These are phyloP conservation scores for Apaloderma vittatum DNA, from an alignment of 2,113 vertebrate species.

Conservation along the genomic window DNA sequence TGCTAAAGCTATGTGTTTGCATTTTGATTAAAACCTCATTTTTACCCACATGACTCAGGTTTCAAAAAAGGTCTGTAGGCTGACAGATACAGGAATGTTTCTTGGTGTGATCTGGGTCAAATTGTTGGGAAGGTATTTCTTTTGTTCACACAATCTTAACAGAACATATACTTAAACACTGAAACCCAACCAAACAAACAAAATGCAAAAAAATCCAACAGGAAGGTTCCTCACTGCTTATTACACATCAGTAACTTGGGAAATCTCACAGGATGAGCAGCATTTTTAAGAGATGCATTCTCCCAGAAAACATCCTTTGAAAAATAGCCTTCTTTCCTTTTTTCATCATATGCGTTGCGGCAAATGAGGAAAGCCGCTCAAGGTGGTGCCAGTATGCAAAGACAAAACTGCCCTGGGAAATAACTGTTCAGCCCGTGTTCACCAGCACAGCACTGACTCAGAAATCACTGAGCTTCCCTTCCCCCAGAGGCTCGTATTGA, in stretches of 20 bases:
- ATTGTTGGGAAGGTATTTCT: background rate
- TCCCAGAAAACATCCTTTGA: background rate
- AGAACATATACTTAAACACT: background rate
- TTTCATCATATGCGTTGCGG: background rate
- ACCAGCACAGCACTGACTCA: background rate
- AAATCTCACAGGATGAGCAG: background rate
- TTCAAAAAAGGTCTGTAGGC: background rate
- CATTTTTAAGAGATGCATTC: background rate
- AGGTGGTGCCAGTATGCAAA: background rate
- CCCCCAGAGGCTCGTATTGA: background rate
- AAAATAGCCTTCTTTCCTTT: background rate
- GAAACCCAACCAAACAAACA: background rate
- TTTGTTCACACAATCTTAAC: background rate
- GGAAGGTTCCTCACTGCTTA: background rate
- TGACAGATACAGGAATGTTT: background rate
- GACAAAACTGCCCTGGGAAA: background rate
- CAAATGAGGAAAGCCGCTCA: background rate
- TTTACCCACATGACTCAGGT: background rate
- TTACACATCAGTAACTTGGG: background rate
- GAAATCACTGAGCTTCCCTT: background rate
- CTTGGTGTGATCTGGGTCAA: background rate
- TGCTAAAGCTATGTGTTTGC: background rate
- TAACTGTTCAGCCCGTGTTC: background rate
- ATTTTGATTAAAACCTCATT: too few species aligned
- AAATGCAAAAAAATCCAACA: background rate